These are phyloP conservation scores for Leptodactylus fuscus DNA, from an alignment of 2,113 vertebrate species.

Conservation along the genomic window DNA sequence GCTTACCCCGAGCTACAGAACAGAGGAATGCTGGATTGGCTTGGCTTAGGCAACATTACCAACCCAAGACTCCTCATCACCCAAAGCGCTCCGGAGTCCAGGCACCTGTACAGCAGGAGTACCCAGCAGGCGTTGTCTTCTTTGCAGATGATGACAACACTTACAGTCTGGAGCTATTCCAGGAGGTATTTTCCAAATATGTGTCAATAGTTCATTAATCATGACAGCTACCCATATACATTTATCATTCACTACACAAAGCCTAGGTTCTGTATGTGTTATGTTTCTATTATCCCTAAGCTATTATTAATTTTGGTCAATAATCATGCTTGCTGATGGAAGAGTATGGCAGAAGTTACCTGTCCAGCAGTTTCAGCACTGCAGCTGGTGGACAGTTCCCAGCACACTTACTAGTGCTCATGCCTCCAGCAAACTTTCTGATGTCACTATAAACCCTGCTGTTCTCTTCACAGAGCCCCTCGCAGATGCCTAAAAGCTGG, in stretches of 20 bases:
- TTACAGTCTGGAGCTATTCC: constrained; percentile 97
- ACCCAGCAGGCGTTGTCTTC: constrained; percentile 88
- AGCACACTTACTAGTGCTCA: background rate
- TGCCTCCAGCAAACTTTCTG: constrained; percentile 47
- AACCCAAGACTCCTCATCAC: constrained; percentile 62
- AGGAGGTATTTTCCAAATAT: constrained; percentile 80
- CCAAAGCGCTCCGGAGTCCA: constrained; percentile 75
- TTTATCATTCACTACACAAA: background rate
- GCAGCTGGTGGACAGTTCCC: constrained; percentile 31
- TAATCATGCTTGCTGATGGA: background rate
- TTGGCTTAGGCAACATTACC: constrained; percentile 88
- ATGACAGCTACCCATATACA: background rate
- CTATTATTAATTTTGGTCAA: background rate
- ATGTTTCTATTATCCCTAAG: background rate
- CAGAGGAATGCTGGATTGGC: constrained; percentile 91
- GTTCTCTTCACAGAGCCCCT: constrained; percentile 4
- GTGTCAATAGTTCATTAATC: background rate
- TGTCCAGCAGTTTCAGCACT: constrained; percentile 40
- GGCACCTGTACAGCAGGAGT: constrained; percentile 71
- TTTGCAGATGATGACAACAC: constrained; percentile 99
- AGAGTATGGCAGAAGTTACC: background rate
- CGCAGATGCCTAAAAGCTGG: constrained; percentile 1
- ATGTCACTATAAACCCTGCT: constrained; percentile 37
- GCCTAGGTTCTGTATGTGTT: background rate
- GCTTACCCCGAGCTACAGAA: constrained; percentile 93